Conservation (phyloP, 2,113 vertebrate genomes). For the Gymnobelideus leadbeateri region DNA sequence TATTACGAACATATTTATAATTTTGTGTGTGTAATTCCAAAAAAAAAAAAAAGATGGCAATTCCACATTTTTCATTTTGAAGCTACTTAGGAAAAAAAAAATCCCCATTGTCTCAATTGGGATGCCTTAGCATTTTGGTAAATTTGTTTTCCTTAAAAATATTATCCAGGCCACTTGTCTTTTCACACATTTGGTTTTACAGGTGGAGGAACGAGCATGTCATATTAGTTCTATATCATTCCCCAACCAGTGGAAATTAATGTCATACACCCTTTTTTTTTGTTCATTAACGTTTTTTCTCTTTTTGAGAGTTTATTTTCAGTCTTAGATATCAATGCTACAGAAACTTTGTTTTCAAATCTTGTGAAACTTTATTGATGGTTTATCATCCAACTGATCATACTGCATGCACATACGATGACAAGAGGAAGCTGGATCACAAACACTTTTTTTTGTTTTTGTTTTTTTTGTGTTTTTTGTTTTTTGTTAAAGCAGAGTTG, state of each 20-base stretch:
- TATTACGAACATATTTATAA: slow-evolving; percentile 82
- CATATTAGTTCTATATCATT: slow-evolving; percentile 70
- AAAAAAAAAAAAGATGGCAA: slow-evolving; percentile 74
- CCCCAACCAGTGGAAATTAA: slow-evolving; percentile 66
- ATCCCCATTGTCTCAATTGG: not conserved
- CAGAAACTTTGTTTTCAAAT: slow-evolving; percentile 89
- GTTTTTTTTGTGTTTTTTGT: slow-evolving; percentile 76
- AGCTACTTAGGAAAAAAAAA: slow-evolving; percentile 70
- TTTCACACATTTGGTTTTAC: slow-evolving; percentile 60
- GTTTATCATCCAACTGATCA: slow-evolving; percentile 96
- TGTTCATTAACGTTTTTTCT: slow-evolving; percentile 51
- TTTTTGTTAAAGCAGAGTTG: slow-evolving; percentile 94
- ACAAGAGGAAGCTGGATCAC: slow-evolving; percentile 96
- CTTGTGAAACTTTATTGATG: slow-evolving; percentile 99
- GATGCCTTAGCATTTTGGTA: slow-evolving; percentile 37
- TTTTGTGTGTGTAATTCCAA: slow-evolving; percentile 83
- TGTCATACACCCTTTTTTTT: slow-evolving; percentile 27
- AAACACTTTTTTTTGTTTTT: slow-evolving; percentile 89
- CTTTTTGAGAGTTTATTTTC: slow-evolving; percentile 72
- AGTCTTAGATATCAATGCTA: slow-evolving; percentile 85
- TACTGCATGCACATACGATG: slow-evolving; percentile 98
- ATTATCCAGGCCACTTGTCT: slow-evolving; percentile 60
- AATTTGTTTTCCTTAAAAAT: slow-evolving; percentile 37
- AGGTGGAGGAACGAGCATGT: slow-evolving; percentile 66
- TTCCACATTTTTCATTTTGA: slow-evolving; percentile 71